A percentile compares a stretch with the other conserved stretches of the same genome.
These are phyloP conservation scores for Nanorana parkeri DNA, from an alignment of 2,113 vertebrate genomes.

Conservation along the genomic window DNA sequence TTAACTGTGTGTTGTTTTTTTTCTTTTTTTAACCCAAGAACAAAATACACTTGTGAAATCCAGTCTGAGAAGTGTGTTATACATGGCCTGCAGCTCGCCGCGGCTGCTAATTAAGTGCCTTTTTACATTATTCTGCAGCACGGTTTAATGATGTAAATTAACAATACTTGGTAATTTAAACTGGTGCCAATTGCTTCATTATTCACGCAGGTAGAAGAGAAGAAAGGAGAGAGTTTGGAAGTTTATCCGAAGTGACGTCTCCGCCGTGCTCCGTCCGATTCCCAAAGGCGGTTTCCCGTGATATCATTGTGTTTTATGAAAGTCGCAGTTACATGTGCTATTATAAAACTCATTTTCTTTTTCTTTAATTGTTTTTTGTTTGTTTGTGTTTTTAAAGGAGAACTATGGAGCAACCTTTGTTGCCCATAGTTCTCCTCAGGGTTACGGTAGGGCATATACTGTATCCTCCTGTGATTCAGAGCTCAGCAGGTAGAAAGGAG, in stretches of 20 bases:
- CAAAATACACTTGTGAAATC: slow-evolving; percentile 75
- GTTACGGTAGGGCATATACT: no score
- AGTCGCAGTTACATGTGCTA: neutral
- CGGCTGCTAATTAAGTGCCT: slow-evolving; percentile 82
- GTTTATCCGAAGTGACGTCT: slow-evolving; percentile 70
- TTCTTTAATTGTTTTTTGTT: no score
- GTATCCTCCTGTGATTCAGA: no score
- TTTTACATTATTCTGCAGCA: slow-evolving; percentile 82
- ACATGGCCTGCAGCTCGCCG: slow-evolving; percentile 77
- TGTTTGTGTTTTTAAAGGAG: no score
- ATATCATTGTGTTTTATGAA: neutral
- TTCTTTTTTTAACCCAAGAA: slow-evolving; percentile 60
- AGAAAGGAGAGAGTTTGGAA: slow-evolving; percentile 69
- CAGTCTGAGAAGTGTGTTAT: slow-evolving; percentile 75
- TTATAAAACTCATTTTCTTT: no score
- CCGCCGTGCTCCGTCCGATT: slow-evolving; percentile 55
- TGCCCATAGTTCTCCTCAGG: no score
- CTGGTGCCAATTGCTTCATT: slow-evolving; percentile 84
- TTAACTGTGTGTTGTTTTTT: slow-evolving; percentile 59
- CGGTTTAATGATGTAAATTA: slow-evolving; percentile 81
- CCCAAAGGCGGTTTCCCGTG: neutral
- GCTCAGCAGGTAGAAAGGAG: no score
- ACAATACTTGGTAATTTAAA: slow-evolving; percentile 84
- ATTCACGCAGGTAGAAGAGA: slow-evolving; percentile 79
- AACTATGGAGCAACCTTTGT: no score